These are phyloP conservation scores for Allobates femoralis DNA, from an alignment of 2,797 vertebrate genomes.

Conservation along the genomic window DNA sequence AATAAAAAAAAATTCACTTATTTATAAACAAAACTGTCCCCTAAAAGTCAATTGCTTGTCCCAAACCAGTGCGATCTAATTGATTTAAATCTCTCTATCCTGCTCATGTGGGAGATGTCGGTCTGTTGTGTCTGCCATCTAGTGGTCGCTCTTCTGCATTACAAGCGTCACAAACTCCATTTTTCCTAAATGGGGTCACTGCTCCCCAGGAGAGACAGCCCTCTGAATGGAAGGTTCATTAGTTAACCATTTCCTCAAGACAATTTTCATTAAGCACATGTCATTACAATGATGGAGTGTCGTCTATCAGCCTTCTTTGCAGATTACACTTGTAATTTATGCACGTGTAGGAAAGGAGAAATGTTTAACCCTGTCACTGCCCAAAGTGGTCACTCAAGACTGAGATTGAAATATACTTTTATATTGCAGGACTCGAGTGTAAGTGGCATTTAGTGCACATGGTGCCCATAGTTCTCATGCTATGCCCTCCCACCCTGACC, in stretches of 20 bases:
- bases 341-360: neutral
- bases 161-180: constrained; percentile 65
- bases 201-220: constrained; percentile 69
- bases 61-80: neutral
- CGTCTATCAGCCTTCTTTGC: constrained; percentile 38
- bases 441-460: neutral
- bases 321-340: constrained; percentile 19
- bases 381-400: neutral
- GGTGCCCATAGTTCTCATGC: neutral
- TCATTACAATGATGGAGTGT: constrained; percentile 23
- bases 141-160: constrained; percentile 72
- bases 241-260: constrained; percentile 36
- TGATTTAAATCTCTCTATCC: neutral
- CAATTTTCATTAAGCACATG: constrained; percentile 27
- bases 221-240: constrained; percentile 65
- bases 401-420: neutral
- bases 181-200: constrained; percentile 76
- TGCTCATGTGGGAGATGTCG: neutral
- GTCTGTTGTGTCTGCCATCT: constrained; percentile 83
- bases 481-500: neutral
- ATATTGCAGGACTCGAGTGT: no score
- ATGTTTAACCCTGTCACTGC: neutral
- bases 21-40: neutral
- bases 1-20: neutral
- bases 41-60: neutral